A percentile compares a stretch with the other conserved stretches of the same genome.
phyloP scores from a whole-genome alignment of 2,888 invertebrate species.

The Blastobasis adustella region DNA sequence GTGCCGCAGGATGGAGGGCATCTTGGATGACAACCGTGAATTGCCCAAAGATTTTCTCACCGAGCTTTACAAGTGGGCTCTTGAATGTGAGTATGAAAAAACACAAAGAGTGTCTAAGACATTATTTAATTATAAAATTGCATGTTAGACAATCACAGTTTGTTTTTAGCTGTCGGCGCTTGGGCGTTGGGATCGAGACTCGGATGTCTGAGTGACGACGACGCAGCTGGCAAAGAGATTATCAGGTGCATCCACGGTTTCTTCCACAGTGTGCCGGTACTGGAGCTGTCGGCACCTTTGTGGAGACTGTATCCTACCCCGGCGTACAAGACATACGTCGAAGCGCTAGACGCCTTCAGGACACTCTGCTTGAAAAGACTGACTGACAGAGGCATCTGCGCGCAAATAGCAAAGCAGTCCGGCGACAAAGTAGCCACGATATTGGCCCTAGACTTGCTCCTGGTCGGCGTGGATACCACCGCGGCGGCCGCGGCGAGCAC shows the following conservation, averaged over 20 bases:
- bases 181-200: constrained; percentile 88
- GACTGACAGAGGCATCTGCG: constrained; percentile 60
- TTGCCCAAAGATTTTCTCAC: constrained; percentile 80
- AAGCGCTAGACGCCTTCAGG: constrained; percentile 82
- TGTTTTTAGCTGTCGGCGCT: constrained; percentile 81
- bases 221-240: constrained; percentile 83
- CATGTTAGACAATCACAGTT: background rate
- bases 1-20: constrained; percentile 76
- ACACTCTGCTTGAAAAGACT: constrained; percentile 67
- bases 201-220: constrained; percentile 81
- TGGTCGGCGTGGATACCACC: constrained; percentile 89
- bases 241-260: constrained; percentile 85
- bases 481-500: constrained; percentile 85
- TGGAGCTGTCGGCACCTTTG: constrained; percentile 83
- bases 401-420: constrained; percentile 47
- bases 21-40: constrained; percentile 75
- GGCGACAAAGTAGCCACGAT: constrained; percentile 77
- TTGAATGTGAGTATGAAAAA: constrained; percentile 81
- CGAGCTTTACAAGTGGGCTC: constrained; percentile 86
- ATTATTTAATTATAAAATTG: too few species aligned
- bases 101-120: background rate
- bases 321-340: constrained; percentile 81
- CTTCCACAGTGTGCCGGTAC: constrained; percentile 84
- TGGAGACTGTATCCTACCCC: constrained; percentile 84
- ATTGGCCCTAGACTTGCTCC: constrained; percentile 83